Percentiles rank a stretch among this genome's conserved stretches.
Evolutionary conservation across 2,113 vertebrate genomes (phyloP).

Genomic region (Osmerus mordax): DNA sequence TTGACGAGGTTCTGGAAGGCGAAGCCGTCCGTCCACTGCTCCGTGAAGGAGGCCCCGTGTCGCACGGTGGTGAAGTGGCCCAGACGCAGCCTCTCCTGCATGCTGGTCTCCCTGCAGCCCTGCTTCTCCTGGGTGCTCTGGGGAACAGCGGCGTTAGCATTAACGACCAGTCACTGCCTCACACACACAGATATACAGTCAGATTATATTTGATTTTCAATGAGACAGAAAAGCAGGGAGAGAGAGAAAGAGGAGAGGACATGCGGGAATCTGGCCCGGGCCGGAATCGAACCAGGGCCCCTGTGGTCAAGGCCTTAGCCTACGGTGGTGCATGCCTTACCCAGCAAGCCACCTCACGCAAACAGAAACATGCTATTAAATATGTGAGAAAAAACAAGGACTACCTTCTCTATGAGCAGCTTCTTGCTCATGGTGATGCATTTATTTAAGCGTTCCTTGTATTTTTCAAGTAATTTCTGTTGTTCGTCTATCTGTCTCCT

Average conservation of each 20-base stretch:
- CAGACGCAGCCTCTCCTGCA: slow-evolving; percentile 97
- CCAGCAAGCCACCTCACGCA: background rate
- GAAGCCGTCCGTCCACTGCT: slow-evolving; percentile 98
- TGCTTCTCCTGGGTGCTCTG: slow-evolving; percentile 98
- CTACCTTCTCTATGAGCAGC: slow-evolving; percentile 98
- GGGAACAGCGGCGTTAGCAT: slow-evolving; percentile 24
- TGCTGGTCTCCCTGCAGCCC: slow-evolving; percentile 97
- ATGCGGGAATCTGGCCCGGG: too few relatives aligned
- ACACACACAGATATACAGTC: background rate
- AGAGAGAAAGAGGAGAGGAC: too few relatives aligned
- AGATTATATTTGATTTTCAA: too few relatives aligned
- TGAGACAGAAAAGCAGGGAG: too few relatives aligned
- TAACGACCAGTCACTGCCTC: background rate
- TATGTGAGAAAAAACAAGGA: background rate
- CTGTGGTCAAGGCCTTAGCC: too few relatives aligned
- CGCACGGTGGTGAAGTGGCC: slow-evolving; percentile 99
- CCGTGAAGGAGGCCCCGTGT: slow-evolving; percentile 98
- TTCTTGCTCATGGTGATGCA: slow-evolving; percentile 99
- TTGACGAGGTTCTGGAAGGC: slow-evolving; percentile 99
- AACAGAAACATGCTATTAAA: background rate
- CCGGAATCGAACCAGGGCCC: too few relatives aligned
- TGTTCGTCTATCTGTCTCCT: slow-evolving; percentile 99
- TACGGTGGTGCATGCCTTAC: too few relatives aligned
- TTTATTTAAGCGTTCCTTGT: slow-evolving; percentile 99
- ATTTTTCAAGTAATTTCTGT: slow-evolving; percentile 99